Evolutionary conservation across 92 coral and sea anemone genomes (phyloP).

Genomic region (Diadumene lineata): DNA sequence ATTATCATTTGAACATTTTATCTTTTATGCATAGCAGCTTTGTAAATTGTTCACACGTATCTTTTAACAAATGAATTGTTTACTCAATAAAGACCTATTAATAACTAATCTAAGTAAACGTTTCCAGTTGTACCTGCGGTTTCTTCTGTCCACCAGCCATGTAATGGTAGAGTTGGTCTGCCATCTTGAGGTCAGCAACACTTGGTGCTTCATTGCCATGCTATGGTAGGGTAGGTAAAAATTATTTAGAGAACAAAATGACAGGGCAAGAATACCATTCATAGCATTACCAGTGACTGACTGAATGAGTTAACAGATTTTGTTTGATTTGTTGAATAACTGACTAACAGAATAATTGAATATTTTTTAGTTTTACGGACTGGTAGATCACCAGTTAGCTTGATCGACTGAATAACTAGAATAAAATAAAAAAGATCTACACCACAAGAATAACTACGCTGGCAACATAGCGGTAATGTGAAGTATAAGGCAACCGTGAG

Average conservation of each 20-base stretch:
- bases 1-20: no score
- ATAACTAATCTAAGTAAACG: no score
- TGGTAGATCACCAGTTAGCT: not conserved
- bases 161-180: constrained; percentile 92
- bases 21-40: no score
- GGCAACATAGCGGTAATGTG: no score
- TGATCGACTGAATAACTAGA: not conserved
- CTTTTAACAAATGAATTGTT: no score
- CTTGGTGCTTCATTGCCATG: constrained; percentile 88
- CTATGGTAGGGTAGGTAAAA: constrained; percentile 31
- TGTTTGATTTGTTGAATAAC: not conserved
- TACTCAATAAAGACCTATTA: no score
- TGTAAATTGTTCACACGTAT: no score
- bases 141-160: constrained; percentile 98
- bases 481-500: not conserved
- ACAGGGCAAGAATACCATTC: not conserved
- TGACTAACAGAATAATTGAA: not conserved
- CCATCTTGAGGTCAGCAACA: constrained; percentile 87
- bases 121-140: constrained; percentile 68
- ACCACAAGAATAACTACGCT: no score
- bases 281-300: not conserved
- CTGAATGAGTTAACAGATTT: not conserved
- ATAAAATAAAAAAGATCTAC: no score
- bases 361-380: not conserved
- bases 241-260: not conserved